Conservation (phyloP, 2,113 vertebrate genomes). For the Rafetus swinhoei region DNA sequence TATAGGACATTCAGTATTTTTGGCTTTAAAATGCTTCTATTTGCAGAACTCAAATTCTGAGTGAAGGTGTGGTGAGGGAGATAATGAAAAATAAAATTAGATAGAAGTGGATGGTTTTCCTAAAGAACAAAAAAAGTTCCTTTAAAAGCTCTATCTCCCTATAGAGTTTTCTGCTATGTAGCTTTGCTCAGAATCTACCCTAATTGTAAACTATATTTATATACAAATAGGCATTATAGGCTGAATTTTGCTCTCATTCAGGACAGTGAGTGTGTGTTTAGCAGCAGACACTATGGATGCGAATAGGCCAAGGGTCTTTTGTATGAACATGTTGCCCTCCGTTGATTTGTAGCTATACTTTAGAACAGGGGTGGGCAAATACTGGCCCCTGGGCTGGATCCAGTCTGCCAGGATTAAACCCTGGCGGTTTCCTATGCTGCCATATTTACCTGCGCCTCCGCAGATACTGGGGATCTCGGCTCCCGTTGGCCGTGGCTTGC, state of each 20-base stretch:
- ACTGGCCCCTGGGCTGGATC: no score
- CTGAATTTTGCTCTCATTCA: not conserved
- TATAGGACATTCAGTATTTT: not conserved
- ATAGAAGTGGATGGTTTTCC: slow-evolving; percentile 57
- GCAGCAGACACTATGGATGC: not conserved
- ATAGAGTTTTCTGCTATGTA: not conserved
- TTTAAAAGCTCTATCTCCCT: not conserved
- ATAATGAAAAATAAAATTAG: slow-evolving; percentile 57
- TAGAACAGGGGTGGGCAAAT: no score
- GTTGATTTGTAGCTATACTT: not conserved
- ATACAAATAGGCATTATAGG: not conserved
- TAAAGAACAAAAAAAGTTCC: not conserved
- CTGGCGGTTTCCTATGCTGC: no score
- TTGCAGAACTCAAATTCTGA: slow-evolving; percentile 35
- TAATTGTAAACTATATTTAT: not conserved
- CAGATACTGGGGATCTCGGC: no score
- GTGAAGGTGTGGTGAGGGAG: slow-evolving; percentile 25
- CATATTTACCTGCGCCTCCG: no score
- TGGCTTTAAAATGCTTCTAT: slow-evolving; percentile 52
- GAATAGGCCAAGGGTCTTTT: not conserved
- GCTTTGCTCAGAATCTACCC: not conserved
- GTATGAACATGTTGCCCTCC: not conserved
- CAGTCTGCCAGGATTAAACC: no score
- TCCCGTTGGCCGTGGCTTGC: no score
- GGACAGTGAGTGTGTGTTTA: not conserved